Percentiles rank a stretch among this genome's conserved stretches.
phyloP scores from a whole-genome alignment of 2,888 invertebrate genomes.

The Rutpela maculata region DNA sequence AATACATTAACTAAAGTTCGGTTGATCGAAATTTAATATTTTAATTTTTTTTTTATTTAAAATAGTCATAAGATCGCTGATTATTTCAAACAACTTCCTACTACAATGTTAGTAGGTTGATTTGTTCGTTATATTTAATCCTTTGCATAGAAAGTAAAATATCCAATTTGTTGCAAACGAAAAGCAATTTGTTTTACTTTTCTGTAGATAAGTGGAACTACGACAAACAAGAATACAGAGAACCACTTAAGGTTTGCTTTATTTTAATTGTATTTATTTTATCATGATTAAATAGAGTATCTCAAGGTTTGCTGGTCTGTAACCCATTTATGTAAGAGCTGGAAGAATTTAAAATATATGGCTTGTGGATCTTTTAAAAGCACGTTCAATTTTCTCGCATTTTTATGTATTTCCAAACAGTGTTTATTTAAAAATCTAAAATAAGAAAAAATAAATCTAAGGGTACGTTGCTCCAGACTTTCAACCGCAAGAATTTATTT shows the following conservation, averaged over 20 bases:
- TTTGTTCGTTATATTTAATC: background rate
- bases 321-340: background rate
- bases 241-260: background rate
- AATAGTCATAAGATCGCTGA: no score
- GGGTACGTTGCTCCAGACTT: no score
- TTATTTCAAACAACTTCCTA: background rate
- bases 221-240: background rate
- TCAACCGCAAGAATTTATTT: no score
- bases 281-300: background rate
- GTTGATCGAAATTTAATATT: no score
- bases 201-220: background rate
- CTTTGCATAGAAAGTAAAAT: background rate
- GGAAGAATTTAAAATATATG: background rate
- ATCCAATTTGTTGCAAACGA: background rate
- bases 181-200: background rate
- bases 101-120: background rate
- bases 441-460: no score
- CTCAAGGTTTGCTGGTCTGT: background rate
- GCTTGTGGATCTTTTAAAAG: background rate
- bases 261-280: background rate
- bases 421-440: background rate
- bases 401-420: background rate
- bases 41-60: no score
- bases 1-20: no score
- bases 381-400: background rate